phyloP scores from a whole-genome alignment of 2,888 invertebrate genomes.

The Amphipoea lucens region DNA sequence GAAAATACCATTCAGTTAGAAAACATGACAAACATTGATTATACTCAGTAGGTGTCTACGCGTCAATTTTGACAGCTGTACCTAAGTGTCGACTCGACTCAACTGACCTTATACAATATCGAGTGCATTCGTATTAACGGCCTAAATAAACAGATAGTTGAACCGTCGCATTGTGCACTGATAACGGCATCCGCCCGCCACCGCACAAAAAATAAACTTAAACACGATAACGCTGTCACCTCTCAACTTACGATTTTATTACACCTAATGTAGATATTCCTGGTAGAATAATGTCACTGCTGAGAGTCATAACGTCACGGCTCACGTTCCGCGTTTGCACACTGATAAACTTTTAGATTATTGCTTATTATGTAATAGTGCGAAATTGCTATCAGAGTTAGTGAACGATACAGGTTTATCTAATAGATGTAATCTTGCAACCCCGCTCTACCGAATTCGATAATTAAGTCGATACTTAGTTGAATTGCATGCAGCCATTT shows the following conservation, averaged over 20 bases:
- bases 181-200: slow-evolving; percentile 86
- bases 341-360: slow-evolving; percentile 30
- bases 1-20: slow-evolving; percentile 28
- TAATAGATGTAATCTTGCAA: slow-evolving; percentile 17
- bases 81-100: slow-evolving; percentile 65
- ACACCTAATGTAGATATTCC: slow-evolving; percentile 54
- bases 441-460: slow-evolving; percentile 16
- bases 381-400: slow-evolving; percentile 24
- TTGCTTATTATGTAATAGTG: slow-evolving; percentile 35
- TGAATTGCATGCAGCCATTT: not conserved
- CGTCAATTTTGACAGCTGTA: slow-evolving; percentile 53
- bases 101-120: slow-evolving; percentile 87
- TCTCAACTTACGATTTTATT: slow-evolving; percentile 63
- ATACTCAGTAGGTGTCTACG: slow-evolving; percentile 8
- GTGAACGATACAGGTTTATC: slow-evolving; percentile 25
- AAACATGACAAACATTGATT: slow-evolving; percentile 15
- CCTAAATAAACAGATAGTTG: slow-evolving; percentile 79
- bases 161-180: slow-evolving; percentile 71
- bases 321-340: slow-evolving; percentile 40
- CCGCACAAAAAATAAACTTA: slow-evolving; percentile 69
- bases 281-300: slow-evolving; percentile 51
- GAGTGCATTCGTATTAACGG: slow-evolving; percentile 71
- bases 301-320: slow-evolving; percentile 45
- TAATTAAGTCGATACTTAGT: slow-evolving; percentile 13
- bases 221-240: slow-evolving; percentile 75